Percentiles rank a stretch among this genome's conserved stretches.
phyloP scores from a whole-genome alignment of 2,113 vertebrate species.

The Acrocephalus kingi region DNA sequence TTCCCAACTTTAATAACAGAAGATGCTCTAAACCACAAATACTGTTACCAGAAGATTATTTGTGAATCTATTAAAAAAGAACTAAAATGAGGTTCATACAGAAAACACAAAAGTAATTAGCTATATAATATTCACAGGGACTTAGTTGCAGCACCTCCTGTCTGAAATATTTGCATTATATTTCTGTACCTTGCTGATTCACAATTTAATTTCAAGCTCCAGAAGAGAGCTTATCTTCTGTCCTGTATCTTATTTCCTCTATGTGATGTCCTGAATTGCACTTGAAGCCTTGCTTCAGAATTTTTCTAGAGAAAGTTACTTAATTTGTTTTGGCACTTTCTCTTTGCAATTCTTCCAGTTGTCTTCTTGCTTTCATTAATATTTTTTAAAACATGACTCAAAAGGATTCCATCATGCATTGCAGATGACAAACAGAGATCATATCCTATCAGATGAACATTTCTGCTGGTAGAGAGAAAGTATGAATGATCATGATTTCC shows the following conservation, averaged over 20 bases:
- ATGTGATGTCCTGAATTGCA: not conserved
- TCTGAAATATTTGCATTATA: not conserved
- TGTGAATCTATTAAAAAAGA: not conserved
- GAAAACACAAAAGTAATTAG: conserved; percentile 2
- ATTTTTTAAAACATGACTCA: not conserved
- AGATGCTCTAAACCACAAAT: not conserved
- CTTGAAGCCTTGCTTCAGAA: not conserved
- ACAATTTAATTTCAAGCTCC: conserved; percentile 24
- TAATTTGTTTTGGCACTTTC: conserved; percentile 6
- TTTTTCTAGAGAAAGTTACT: not conserved
- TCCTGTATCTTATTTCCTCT: not conserved
- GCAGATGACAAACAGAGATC: not conserved
- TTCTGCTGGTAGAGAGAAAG: not conserved
- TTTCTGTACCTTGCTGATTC: not conserved
- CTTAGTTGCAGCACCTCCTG: not conserved
- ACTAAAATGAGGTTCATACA: not conserved
- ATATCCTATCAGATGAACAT: not conserved
- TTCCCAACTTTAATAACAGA: not conserved
- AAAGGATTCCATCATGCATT: not conserved
- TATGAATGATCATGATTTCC: not conserved
- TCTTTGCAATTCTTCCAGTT: conserved; percentile 1
- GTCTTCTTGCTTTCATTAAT: not conserved
- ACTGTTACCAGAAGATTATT: not conserved
- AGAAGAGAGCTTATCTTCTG: not conserved
- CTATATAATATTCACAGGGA: not conserved